Conservation (phyloP, 2,888 invertebrate genomes). For the Ecdyonurus torrentis region DNA sequence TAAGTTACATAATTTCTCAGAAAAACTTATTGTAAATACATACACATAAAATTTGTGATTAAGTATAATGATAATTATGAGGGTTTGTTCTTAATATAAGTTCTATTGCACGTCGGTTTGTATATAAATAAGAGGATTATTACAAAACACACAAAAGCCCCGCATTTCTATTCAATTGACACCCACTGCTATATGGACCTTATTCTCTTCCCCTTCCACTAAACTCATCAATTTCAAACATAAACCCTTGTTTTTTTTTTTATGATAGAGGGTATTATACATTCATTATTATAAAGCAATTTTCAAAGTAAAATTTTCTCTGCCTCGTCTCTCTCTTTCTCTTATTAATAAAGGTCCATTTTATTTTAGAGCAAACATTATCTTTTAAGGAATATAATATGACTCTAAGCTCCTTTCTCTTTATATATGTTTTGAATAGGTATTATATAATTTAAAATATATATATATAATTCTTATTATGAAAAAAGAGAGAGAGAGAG, state of each 20-base stretch:
- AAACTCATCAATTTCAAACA: neutral
- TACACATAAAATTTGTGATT: too few species aligned
- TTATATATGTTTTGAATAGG: neutral
- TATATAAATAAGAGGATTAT: too few species aligned
- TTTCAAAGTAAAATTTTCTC: neutral
- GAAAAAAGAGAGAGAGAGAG: too few species aligned
- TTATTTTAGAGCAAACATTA: neutral
- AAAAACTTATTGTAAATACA: too few species aligned
- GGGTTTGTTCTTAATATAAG: too few species aligned
- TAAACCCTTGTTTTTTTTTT: neutral
- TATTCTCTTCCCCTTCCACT: neutral
- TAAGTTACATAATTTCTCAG: too few species aligned
- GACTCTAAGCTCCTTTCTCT: neutral
- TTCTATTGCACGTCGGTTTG: too few species aligned
- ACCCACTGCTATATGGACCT: neutral
- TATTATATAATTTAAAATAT: neutral
- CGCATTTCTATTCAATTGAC: neutral
- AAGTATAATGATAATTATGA: too few species aligned
- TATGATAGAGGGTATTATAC: neutral
- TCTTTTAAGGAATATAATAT: neutral
- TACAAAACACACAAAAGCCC: neutral
- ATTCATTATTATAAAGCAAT: neutral
- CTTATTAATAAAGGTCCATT: neutral
- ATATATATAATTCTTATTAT: neutral
- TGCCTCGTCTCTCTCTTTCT: too few species aligned